phyloP scores from a whole-genome alignment of 2,113 vertebrate species.

The Channa maculata region DNA sequence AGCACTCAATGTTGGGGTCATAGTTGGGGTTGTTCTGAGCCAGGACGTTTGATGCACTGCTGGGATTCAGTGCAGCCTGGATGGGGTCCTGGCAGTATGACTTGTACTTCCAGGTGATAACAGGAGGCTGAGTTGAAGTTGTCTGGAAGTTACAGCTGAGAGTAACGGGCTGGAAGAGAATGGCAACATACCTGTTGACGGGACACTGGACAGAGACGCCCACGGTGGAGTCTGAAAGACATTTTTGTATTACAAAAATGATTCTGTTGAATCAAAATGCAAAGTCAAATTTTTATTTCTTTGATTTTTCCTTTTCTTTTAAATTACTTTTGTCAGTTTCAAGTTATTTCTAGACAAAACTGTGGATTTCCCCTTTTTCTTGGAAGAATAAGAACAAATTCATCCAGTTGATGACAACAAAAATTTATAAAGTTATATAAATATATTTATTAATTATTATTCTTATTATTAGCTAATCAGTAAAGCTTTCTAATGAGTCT shows the following conservation, averaged over 20 bases:
- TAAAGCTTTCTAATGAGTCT: no score
- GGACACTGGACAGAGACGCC: constrained; percentile 77
- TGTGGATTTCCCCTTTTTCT: no score
- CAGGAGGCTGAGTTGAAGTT: constrained; percentile 58
- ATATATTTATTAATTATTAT: no score
- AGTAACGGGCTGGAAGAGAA: constrained; percentile 91
- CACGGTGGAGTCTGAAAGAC: constrained; percentile 66
- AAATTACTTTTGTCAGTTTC: no score
- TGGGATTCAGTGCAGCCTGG: constrained; percentile 87
- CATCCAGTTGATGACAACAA: no score
- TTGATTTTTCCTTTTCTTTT: no score
- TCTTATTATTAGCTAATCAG: no score
- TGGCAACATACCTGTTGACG: constrained; percentile 81
- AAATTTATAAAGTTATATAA: no score
- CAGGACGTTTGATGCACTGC: constrained; percentile 83
- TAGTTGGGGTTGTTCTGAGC: constrained; percentile 88
- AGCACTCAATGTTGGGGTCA: constrained; percentile 89
- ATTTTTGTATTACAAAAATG: not conserved
- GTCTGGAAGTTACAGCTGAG: constrained; percentile 86
- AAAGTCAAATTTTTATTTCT: no score
- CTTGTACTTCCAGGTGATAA: constrained; percentile 90
- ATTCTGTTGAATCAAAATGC: no score
- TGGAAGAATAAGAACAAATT: no score
- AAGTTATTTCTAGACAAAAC: no score
- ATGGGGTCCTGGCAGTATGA: constrained; percentile 90